Base-by-base conservation (phyloP, 1,140 invertebrate species). In the Kradibia gibbosae region DNA sequence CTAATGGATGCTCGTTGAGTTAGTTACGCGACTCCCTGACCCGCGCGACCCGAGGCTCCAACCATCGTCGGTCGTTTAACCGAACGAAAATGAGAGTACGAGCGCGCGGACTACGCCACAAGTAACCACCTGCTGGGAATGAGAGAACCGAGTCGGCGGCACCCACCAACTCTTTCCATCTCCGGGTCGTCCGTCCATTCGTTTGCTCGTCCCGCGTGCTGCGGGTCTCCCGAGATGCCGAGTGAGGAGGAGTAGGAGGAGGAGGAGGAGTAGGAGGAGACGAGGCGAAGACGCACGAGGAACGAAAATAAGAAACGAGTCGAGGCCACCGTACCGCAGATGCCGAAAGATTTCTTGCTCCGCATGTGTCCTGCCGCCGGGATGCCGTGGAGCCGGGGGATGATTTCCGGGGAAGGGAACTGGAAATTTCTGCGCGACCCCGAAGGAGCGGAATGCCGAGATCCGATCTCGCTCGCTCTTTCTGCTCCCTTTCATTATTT, bases 1-100 rank as follows among this genome's bases (percentile, higher is more conserved):
- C 81, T 90, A 90, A 90, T 90, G 87, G 85, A 20, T 81, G 83
- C 84, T 82, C 85, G 87, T 85, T 89, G 88, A 88, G 87, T 89
- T 89, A 88, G 87, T 89, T 89, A 89, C 88, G 89, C 88, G 85
- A 50, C 70, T 72, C 67, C 22, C 45, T 45, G 70, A 45, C 70
- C 70, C 70, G 42, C 70, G 42, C 42, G 42, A 87, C 85, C n/a
- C 85, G 83, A 17, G 73, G 80, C 84, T 83, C 83, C 82, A 67
- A 81, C 83, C 80, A 72, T 83, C 79, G 82, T 57, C 53, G 82
- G 73, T 84, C 84, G 80, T 84, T 82, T 83, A 83, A 72, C 85
- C 80, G 70, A 79, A 82, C 57, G 82, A 85, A 79, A 84, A 55
- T 45, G 25, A 62, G 39, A 53, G 83, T 83, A 62, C 78, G 28